Evolutionary conservation across 2,797 vertebrate species (phyloP).

Genomic region (Sardinella longiceps): DNA sequence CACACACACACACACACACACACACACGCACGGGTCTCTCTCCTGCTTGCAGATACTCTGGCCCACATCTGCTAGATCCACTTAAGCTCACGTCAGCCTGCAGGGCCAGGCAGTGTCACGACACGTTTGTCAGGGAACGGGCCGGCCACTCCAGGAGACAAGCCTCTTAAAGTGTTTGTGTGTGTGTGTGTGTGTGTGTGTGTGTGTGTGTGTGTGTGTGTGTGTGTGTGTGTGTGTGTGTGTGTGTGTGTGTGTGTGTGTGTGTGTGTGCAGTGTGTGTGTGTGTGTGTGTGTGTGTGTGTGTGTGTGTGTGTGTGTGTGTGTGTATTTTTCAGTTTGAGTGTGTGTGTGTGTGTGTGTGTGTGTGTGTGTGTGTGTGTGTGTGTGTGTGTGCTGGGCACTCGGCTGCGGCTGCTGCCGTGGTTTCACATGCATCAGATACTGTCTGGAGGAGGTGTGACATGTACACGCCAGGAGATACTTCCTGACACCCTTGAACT

Average conservation of each 20-base stretch:
- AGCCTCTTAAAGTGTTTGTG: background rate
- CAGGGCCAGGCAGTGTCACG: background rate
- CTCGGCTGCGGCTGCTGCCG: background rate
- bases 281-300: no score
- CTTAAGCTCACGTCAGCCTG: slow-evolving; percentile 6
- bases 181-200: background rate
- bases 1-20: slow-evolving; percentile 1
- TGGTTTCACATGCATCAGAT: background rate
- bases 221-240: background rate
- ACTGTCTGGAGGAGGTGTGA: background rate
- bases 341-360: background rate
- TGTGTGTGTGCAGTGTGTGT: no score
- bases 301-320: no score
- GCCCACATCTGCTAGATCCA: slow-evolving; percentile 27
- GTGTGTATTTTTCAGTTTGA: no score
- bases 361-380: no score
- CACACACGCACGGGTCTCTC: background rate
- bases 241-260: slow-evolving; percentile 9
- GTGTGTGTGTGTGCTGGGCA: background rate
- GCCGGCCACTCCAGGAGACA: background rate
- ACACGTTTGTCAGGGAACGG: background rate
- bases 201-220: no score
- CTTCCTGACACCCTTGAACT: background rate
- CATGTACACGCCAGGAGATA: background rate
- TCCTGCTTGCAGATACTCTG: background rate